Conservation (phyloP, 2,797 vertebrate species). For the Urophycis tenuis region DNA sequence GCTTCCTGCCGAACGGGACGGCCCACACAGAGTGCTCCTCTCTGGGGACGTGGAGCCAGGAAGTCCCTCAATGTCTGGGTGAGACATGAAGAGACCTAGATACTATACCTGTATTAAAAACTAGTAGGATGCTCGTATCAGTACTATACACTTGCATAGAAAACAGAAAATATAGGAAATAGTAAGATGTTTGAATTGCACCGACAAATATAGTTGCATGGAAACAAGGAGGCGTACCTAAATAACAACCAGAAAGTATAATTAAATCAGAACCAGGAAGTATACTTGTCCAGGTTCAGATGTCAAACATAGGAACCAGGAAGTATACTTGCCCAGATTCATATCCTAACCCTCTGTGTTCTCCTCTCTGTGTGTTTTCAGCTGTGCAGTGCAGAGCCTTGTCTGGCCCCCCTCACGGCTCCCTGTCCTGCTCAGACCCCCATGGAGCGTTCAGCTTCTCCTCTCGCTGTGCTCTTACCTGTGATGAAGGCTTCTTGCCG, state of each 20-base stretch:
- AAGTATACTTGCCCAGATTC: neutral
- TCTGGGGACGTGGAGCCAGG: slow-evolving; percentile 40
- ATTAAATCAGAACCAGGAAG: neutral
- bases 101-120: neutral
- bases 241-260: neutral
- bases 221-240: too few relatives aligned
- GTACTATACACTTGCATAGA: neutral
- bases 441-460: slow-evolving; percentile 48
- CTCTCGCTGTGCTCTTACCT: slow-evolving; percentile 46
- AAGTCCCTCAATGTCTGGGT: slow-evolving; percentile 35
- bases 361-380: slow-evolving; percentile 17
- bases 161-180: neutral
- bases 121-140: neutral
- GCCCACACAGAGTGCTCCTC: slow-evolving; percentile 40
- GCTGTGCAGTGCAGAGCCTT: slow-evolving; percentile 34
- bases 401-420: slow-evolving; percentile 27
- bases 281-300: too few relatives aligned
- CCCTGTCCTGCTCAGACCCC: slow-evolving; percentile 36
- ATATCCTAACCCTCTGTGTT: neutral
- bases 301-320: too few relatives aligned
- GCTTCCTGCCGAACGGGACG: slow-evolving; percentile 49
- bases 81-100: slow-evolving; percentile 18
- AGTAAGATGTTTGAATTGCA: neutral
- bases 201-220: neutral
- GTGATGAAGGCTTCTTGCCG: slow-evolving; percentile 49